Percentiles rank a stretch among this genome's conserved stretches.
Conservation (phyloP, 2,113 vertebrate genomes). For the Muntiacus muntjak region DNA sequence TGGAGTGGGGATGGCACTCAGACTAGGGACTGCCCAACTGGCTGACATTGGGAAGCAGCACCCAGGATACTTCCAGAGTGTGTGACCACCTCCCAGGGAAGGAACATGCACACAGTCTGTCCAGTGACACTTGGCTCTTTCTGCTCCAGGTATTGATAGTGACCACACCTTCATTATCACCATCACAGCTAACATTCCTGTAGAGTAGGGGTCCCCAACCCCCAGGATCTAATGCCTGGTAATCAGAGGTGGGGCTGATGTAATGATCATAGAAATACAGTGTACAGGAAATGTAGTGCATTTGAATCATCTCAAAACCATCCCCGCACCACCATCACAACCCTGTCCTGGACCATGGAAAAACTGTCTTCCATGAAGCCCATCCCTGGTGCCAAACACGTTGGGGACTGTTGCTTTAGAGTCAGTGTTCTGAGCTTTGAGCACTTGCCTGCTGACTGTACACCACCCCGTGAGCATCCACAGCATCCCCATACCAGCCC, state of each 20-base stretch:
- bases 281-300: not conserved
- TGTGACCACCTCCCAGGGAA: not conserved
- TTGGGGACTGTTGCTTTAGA: not conserved
- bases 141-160: not conserved
- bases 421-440: not conserved
- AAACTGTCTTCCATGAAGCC: not conserved
- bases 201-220: not conserved
- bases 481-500: not conserved
- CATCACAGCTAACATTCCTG: not conserved
- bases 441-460: too few species aligned
- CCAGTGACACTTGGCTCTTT: not conserved
- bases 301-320: not conserved
- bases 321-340: not conserved
- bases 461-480: accelerated
- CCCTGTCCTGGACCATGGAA: not conserved
- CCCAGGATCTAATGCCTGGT: not conserved
- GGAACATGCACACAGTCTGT: accelerated
- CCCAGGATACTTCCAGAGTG: not conserved
- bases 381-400: not conserved
- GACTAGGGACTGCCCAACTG: not conserved
- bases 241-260: not conserved
- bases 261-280: not conserved
- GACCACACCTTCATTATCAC: not conserved
- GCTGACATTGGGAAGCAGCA: not conserved
- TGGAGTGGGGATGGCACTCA: accelerated